A percentile compares a stretch with the other conserved stretches of the same genome.
These are phyloP conservation scores for Uloborus diversus DNA, from an alignment of 1,140 invertebrate genomes.

Conservation along the genomic window DNA sequence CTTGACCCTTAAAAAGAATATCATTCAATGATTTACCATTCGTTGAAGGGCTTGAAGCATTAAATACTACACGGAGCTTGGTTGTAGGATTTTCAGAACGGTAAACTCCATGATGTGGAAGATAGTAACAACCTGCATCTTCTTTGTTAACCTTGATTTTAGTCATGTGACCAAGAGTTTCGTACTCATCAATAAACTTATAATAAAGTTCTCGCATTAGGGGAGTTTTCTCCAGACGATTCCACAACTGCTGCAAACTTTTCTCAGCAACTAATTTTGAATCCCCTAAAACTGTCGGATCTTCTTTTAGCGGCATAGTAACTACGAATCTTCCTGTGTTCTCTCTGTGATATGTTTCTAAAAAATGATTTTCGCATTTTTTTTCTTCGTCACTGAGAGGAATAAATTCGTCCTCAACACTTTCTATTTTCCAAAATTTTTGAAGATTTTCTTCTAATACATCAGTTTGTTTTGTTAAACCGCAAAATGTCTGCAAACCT, in stretches of 20 bases:
- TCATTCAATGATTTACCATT: not conserved
- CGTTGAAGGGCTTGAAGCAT: not conserved
- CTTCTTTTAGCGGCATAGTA: not conserved
- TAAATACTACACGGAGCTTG: conserved; percentile 1
- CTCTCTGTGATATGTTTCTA: not conserved
- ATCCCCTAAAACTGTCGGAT: not conserved
- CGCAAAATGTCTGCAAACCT: not conserved
- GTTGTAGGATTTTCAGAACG: too few relatives aligned
- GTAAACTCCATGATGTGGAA: not conserved
- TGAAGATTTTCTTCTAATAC: not conserved
- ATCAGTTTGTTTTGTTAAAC: not conserved
- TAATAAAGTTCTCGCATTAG: not conserved
- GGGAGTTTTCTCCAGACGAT: not conserved
- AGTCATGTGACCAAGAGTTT: not conserved
- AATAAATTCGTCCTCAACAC: not conserved
- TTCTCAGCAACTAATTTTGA: not conserved
- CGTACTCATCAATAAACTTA: not conserved
- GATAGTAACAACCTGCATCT: too few relatives aligned
- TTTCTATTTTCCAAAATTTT: not conserved
- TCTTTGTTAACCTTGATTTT: not conserved
- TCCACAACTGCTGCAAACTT: not conserved
- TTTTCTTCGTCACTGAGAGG: not conserved
- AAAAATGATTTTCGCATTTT: not conserved
- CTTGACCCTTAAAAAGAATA: not conserved
- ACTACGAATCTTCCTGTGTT: not conserved